A percentile compares a stretch with the other conserved stretches of the same genome.
Conservation (phyloP, 2,113 vertebrate genomes). For the Lagopus leucura region DNA sequence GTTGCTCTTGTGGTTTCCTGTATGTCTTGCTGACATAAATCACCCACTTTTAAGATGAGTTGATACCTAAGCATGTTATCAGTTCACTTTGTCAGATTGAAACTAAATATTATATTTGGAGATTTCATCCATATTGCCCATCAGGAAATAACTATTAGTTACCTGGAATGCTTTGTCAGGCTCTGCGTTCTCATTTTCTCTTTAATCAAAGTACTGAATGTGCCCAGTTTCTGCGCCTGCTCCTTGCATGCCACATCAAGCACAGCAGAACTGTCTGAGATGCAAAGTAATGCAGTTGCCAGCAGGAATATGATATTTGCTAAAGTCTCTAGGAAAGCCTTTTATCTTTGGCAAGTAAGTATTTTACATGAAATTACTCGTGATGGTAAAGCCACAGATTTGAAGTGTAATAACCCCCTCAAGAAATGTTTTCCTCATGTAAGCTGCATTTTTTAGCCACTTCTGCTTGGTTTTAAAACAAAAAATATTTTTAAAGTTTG, state of each 20-base stretch:
- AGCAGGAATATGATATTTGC: constrained; percentile 53
- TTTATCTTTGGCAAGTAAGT: constrained; percentile 67
- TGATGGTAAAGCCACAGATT: constrained; percentile 61
- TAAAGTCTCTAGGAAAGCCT: constrained; percentile 50
- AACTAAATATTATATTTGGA: background rate
- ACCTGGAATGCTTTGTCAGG: constrained; percentile 2
- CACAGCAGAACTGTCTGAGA: constrained; percentile 22
- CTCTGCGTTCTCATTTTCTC: constrained; percentile 5
- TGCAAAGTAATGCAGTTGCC: constrained; percentile 23
- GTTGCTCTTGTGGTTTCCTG: background rate
- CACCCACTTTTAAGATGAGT: background rate
- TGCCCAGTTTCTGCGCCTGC: constrained; percentile 24
- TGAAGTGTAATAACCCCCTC: constrained; percentile 47
- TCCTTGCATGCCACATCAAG: constrained; percentile 41
- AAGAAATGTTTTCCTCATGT: constrained; percentile 49
- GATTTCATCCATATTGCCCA: background rate
- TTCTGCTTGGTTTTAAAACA: constrained; percentile 40
- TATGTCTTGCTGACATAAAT: background rate
- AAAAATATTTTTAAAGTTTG: background rate
- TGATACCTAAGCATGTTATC: background rate
- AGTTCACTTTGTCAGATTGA: background rate
- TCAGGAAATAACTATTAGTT: constrained; percentile 1
- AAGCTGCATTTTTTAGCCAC: constrained; percentile 31
- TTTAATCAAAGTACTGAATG: background rate
- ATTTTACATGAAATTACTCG: constrained; percentile 63